These are phyloP conservation scores for Calyptommatus sinebrachiatus DNA, from an alignment of 2,113 vertebrate genomes.

Conservation along the genomic window DNA sequence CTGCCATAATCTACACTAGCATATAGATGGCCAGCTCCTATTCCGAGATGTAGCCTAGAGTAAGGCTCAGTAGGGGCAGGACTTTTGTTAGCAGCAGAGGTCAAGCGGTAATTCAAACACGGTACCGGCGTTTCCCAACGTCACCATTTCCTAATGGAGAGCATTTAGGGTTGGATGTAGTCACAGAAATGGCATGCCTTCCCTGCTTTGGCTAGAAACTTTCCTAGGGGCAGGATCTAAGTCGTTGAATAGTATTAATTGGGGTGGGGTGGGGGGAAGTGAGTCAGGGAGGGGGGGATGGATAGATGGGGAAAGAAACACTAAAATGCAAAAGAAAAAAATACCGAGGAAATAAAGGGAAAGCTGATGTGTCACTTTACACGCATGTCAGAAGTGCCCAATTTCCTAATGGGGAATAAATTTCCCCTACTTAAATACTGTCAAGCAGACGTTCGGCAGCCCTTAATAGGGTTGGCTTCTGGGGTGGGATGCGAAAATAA, in stretches of 20 bases:
- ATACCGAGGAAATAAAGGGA: constrained; percentile 50
- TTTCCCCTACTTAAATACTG: constrained; percentile 66
- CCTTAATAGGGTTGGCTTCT: constrained; percentile 62
- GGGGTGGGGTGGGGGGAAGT: neutral
- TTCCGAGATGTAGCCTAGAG: too few relatives aligned
- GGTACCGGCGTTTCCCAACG: neutral
- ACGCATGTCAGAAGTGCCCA: constrained; percentile 54
- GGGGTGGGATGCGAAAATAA: constrained; percentile 61
- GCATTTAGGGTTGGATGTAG: constrained; percentile 33
- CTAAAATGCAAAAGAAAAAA: constrained; percentile 31
- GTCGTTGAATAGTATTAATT: constrained; percentile 39
- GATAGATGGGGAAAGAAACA: neutral
- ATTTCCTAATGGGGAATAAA: constrained; percentile 60
- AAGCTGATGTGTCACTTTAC: constrained; percentile 52
- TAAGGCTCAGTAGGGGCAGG: too few relatives aligned
- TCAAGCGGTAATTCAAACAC: too few relatives aligned
- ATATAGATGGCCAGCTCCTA: too few relatives aligned
- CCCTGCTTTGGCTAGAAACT: constrained; percentile 28
- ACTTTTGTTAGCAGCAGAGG: too few relatives aligned
- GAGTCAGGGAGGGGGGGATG: too few relatives aligned
- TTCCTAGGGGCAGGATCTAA: constrained; percentile 24
- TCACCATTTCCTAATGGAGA: constrained; percentile 1
- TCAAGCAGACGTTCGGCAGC: constrained; percentile 58
- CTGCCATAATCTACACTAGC: too few relatives aligned
- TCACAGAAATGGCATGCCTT: neutral